Conservation (phyloP, 2,113 vertebrate genomes). For the Barnardius zonarius region DNA sequence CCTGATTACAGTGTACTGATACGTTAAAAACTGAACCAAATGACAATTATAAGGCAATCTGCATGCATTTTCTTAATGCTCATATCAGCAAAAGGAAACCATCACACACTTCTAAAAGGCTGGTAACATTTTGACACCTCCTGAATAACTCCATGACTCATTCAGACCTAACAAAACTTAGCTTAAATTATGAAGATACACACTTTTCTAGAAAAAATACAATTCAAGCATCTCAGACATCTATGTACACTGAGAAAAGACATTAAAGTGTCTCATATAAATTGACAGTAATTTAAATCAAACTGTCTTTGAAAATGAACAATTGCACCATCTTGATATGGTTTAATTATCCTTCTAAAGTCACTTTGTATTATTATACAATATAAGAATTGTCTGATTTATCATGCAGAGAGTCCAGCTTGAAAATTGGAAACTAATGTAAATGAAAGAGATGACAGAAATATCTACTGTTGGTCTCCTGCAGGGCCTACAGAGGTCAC, state of each 20-base stretch:
- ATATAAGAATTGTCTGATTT: not conserved
- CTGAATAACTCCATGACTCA: not conserved
- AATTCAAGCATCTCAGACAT: not conserved
- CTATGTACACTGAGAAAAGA: not conserved
- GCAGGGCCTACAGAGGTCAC: not conserved
- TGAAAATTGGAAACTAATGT: not conserved
- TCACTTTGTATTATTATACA: not conserved
- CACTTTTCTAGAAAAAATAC: not conserved
- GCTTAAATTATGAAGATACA: not conserved
- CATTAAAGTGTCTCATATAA: not conserved
- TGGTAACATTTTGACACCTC: not conserved
- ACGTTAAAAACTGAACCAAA: not conserved
- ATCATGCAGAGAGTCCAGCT: not conserved
- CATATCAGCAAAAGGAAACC: not conserved
- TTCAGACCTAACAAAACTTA: not conserved
- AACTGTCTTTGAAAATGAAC: not conserved
- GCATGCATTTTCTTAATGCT: not conserved
- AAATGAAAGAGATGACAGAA: not conserved
- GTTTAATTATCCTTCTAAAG: not conserved
- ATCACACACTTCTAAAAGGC: not conserved
- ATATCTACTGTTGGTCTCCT: not conserved
- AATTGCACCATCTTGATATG: not conserved
- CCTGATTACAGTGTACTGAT: not conserved
- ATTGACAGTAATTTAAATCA: not conserved
- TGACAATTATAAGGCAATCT: not conserved